Conservation (phyloP, 2,888 invertebrate species). For the Amphimallon solstitiale region DNA sequence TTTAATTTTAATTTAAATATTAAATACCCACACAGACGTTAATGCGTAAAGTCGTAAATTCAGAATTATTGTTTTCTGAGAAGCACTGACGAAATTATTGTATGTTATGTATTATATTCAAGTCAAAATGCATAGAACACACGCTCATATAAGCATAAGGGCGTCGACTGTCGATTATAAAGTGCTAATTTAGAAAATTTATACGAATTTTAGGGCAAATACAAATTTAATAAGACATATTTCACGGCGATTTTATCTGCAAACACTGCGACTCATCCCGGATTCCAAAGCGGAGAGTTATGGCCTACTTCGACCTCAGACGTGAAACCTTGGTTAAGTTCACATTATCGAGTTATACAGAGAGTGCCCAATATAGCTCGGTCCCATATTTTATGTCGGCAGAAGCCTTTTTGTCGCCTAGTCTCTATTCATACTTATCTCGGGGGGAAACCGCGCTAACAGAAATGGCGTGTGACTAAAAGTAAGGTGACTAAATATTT, state of each 20-base stretch:
- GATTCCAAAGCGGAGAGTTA: constrained; percentile 32
- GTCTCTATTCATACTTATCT: constrained; percentile 40
- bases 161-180: constrained; percentile 11
- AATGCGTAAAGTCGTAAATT: too few species aligned
- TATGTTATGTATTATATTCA: not conserved
- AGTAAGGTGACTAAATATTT: constrained; percentile 19
- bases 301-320: constrained; percentile 38
- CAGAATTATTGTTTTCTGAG: too few species aligned
- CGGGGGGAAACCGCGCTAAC: constrained; percentile 12
- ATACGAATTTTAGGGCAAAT: constrained; percentile 40
- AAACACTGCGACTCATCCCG: constrained; percentile 37
- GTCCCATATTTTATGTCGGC: constrained; percentile 40
- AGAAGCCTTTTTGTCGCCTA: constrained; percentile 41
- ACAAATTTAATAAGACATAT: constrained; percentile 45
- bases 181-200: constrained; percentile 12
- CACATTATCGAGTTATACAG: constrained; percentile 44
- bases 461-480: constrained; percentile 11
- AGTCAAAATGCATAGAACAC: not conserved
- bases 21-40: too few species aligned
- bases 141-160: too few species aligned
- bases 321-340: constrained; percentile 43
- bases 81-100: too few species aligned
- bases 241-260: constrained; percentile 42
- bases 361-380: constrained; percentile 33
- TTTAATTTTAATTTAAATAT: too few species aligned